Evolutionary conservation across 2,797 vertebrate species (phyloP).

Genomic region (Bradypodion pumilum): DNA sequence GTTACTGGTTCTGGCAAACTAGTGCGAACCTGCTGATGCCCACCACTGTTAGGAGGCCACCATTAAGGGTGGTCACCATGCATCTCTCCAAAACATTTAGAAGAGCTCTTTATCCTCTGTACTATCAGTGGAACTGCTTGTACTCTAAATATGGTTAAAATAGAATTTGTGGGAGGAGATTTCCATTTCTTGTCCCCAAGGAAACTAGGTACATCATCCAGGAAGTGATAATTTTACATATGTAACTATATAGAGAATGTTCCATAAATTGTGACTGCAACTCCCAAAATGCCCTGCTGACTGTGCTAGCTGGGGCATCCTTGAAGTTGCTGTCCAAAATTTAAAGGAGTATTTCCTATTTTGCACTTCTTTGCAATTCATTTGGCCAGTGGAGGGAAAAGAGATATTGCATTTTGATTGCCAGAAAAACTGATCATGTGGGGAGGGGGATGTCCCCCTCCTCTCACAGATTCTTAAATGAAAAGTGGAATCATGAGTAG

Average conservation of each 20-base stretch:
- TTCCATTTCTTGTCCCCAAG: not conserved
- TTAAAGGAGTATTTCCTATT: too few species aligned
- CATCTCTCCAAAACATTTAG: not conserved
- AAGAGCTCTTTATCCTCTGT: too few species aligned
- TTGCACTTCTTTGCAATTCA: not conserved
- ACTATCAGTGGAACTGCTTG: not conserved
- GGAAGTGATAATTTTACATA: not conserved
- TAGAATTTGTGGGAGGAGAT: not conserved
- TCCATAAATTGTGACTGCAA: too few species aligned
- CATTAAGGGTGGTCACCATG: not conserved
- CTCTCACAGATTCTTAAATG: too few species aligned
- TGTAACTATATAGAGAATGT: not conserved
- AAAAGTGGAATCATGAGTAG: too few species aligned
- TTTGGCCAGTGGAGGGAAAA: not conserved
- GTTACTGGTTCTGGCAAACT: too few species aligned
- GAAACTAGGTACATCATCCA: not conserved
- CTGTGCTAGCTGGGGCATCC: too few species aligned
- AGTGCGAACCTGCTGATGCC: too few species aligned
- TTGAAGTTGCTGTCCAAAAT: too few species aligned
- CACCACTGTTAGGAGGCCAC: not conserved
- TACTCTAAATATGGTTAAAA: conserved; percentile 37
- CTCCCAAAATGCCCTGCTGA: too few species aligned
- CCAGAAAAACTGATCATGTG: not conserved
- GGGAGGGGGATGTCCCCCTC: too few species aligned
- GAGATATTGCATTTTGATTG: too few species aligned